Evolutionary conservation across 2,797 vertebrate genomes (phyloP), one percentile per base, ranked within the genome.

Genomic region (Bradypus variegatus): DNA sequence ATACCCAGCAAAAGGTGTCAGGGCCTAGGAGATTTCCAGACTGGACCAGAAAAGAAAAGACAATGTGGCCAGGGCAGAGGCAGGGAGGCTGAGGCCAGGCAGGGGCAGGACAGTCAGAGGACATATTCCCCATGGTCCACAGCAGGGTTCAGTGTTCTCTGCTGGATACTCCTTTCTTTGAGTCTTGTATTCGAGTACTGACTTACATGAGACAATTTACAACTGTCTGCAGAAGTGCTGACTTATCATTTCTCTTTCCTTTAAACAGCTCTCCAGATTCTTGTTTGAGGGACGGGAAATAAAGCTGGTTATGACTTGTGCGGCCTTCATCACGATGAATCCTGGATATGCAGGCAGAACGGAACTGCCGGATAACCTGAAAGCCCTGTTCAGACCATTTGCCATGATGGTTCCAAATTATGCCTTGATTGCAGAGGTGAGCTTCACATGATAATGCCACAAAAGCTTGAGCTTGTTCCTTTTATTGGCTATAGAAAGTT

Each of bases 401-500:
- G 97, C 98, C 36, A 98, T 98, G 98, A 98, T 98, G 98, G 98
- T 99, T 94, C 98, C 98, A 91, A 98, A 98, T 96, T 98, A 98
- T 50, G 97, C 98, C 3, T 97, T 98, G 91, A 99, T 98, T 85
- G 98, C 98, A 60, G 98, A 99, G 98, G 98, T 99, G 64, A 95
- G 94, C 19, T 36, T 85, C 79, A 31, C 18, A 2, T 23, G n/a
- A 19, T 25, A 76, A 67, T 38, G 23, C 62, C 62, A 27, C 36
- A 72, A 86, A 60, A n/a, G 11, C 33, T 60, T 15, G 60, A 87
- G 18, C 33, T 58, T 55, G 4, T 84, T 91, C 72, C 29, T 91
- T 87, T 88, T 58, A 88, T 45, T 94, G 91, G 27, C 21, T 38
- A 12, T 79, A 80, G 27, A 64, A 93, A 64, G 9, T 77, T 81